Evolutionary conservation across 2,113 vertebrate species (phyloP), one percentile per base, ranked within the genome.

Genomic region (Notarius quadriscutis): DNA sequence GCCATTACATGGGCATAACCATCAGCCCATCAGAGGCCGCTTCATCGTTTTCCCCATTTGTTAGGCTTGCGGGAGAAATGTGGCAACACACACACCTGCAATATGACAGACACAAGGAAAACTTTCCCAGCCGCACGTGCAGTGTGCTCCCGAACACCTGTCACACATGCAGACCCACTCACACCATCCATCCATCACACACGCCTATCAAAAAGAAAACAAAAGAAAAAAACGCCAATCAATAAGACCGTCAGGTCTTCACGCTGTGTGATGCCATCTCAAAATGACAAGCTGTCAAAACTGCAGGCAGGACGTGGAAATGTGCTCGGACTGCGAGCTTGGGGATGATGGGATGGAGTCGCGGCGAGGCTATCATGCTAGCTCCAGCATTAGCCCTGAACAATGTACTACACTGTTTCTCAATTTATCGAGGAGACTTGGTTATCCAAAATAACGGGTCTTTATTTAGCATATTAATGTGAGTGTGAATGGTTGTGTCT

Each of bases 141-240:
- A 87, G 27, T 81, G 50, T 22, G 50, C 7, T 85, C 30, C 79
- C 53, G 86, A 50, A 87, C 72, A 89, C 83, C 91, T 88, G 92
- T 92, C 93, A 34, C 57, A 80, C 67, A 53, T 7, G 6, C 27
- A 27, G 48, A 65, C 50, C 9, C 51, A 48, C 85, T 67, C 69
- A 48, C 69, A 80, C 34, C 67, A 51, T 53, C 34, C 34, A 41
- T 41, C 34, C 20, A 15, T n/a, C 72, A 50, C 58, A n/a, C 85
- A 27, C 12, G 67, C 86, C 87, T 89, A 90, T 92, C 81, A 91
- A 82, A 92, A 90, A 90, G 67, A 84, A 30, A 78, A 41, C 34
- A 89, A 88, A 89, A 93, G 27, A 92, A 93, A 89, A 85, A 90
- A 81, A 90, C 93, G 94, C 88, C 94, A 95, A 89, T 95, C 94